These are phyloP conservation scores for Cephalopterus ornatus DNA, from an alignment of 2,113 vertebrate genomes.

Conservation along the genomic window DNA sequence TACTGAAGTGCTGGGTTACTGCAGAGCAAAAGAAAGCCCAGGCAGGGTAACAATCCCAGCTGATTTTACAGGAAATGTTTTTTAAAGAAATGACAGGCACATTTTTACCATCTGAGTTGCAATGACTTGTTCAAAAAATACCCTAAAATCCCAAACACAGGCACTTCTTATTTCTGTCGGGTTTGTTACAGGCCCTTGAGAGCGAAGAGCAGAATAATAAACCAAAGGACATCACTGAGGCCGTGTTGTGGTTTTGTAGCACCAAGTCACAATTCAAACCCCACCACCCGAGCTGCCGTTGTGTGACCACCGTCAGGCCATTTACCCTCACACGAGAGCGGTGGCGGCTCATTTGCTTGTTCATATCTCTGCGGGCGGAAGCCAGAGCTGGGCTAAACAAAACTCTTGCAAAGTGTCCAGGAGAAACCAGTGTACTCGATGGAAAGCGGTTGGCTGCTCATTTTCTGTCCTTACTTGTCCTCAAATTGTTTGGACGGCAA, in stretches of 20 bases:
- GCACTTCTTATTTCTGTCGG: neutral
- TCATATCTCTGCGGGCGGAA: accelerated
- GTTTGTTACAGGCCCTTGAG: neutral
- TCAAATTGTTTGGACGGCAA: neutral
- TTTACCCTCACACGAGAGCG: accelerated
- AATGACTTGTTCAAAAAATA: neutral
- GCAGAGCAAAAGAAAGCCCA: neutral
- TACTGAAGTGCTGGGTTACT: neutral
- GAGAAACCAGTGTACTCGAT: neutral
- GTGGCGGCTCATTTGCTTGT: neutral
- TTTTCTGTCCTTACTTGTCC: neutral
- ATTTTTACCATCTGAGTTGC: neutral
- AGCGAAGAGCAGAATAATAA: neutral
- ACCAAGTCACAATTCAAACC: neutral
- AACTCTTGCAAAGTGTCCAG: neutral
- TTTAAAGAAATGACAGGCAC: neutral
- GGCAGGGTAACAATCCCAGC: neutral
- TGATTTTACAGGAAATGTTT: neutral
- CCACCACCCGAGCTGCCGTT: neutral
- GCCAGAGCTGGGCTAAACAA: neutral
- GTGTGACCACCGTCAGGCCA: neutral
- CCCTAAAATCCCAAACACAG: neutral
- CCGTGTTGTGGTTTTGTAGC: neutral
- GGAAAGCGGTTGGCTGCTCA: neutral
- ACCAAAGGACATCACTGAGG: neutral